These are phyloP conservation scores for Oscheius sp. DNA, from an alignment of 2,888 invertebrate genomes.

Conservation along the genomic window DNA sequence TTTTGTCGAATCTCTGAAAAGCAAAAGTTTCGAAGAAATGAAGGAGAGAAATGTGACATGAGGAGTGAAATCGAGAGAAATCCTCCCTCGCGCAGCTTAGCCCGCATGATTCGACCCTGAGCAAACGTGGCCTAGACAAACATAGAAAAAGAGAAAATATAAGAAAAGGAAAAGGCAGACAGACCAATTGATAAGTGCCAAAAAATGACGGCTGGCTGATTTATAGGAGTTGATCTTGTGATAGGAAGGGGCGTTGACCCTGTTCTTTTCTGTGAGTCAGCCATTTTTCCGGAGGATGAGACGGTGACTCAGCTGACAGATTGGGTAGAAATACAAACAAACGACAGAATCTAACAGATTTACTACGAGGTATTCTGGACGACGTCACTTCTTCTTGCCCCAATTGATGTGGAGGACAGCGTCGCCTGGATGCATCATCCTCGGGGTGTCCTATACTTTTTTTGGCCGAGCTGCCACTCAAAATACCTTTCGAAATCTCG, in stretches of 20 bases:
- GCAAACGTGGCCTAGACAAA: conserved; percentile 24
- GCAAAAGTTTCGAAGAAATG: background rate
- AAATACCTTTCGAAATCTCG: conserved; percentile 42
- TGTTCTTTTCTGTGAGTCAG: conserved; percentile 9
- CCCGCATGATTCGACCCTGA: conserved; percentile 30
- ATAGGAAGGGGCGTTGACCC: conserved; percentile 8
- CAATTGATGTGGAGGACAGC: conserved; percentile 48
- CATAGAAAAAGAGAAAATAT: conserved; percentile 7
- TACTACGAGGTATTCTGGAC: background rate
- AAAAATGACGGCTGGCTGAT: conserved; percentile 18
- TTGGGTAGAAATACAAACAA: background rate
- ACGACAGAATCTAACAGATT: background rate
- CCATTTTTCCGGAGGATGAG: background rate
- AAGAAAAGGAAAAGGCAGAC: background rate
- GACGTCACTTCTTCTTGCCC: conserved; percentile 29
- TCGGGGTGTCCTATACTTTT: conserved; percentile 55
- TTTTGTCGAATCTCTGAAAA: background rate
- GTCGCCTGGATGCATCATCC: conserved; percentile 54
- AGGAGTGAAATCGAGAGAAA: conserved; percentile 3
- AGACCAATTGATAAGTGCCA: conserved; percentile 18
- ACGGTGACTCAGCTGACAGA: too few relatives aligned
- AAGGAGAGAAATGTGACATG: background rate
- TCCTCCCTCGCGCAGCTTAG: background rate
- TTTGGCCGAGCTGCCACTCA: background rate
- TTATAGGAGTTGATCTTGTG: conserved; percentile 4